Percentiles rank a stretch among this genome's conserved stretches.
Conservation (phyloP, 2,888 invertebrate species). For the Ochropacha duplaris region DNA sequence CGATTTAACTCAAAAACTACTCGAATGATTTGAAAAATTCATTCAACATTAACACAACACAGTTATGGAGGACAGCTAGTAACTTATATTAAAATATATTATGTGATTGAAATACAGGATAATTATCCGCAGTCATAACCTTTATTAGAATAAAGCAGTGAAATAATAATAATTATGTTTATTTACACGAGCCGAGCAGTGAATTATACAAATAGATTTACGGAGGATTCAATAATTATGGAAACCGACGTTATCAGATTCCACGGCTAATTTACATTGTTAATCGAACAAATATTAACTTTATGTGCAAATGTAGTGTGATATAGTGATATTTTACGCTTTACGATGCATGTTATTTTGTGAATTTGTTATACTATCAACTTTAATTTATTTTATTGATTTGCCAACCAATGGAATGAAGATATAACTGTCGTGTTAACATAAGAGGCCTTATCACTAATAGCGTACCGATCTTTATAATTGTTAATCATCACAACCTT, state of each 20-base stretch:
- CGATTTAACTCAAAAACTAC: too few relatives aligned
- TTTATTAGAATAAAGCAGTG: not conserved
- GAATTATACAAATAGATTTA: conserved; percentile 3
- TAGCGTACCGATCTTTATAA: too few relatives aligned
- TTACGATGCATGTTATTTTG: not conserved
- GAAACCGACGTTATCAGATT: conserved; percentile 13
- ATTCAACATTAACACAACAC: too few relatives aligned
- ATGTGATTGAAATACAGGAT: not conserved
- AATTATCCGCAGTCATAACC: not conserved
- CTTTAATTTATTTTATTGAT: too few relatives aligned
- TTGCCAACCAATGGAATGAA: too few relatives aligned
- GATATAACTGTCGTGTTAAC: too few relatives aligned
- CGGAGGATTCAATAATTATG: not conserved
- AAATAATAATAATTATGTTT: conserved; percentile 12
- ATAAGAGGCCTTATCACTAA: too few relatives aligned
- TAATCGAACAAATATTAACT: conserved; percentile 26
- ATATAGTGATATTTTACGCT: not conserved
- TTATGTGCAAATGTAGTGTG: conserved; percentile 5
- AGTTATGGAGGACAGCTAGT: too few relatives aligned
- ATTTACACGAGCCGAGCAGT: conserved; percentile 11
- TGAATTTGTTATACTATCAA: too few relatives aligned
- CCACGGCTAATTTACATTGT: conserved; percentile 26
- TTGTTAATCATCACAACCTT: too few relatives aligned
- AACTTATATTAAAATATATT: not conserved
- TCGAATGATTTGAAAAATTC: too few relatives aligned